Base-by-base conservation (phyloP, 2,113 vertebrate species). In the Anas platyrhynchos region DNA sequence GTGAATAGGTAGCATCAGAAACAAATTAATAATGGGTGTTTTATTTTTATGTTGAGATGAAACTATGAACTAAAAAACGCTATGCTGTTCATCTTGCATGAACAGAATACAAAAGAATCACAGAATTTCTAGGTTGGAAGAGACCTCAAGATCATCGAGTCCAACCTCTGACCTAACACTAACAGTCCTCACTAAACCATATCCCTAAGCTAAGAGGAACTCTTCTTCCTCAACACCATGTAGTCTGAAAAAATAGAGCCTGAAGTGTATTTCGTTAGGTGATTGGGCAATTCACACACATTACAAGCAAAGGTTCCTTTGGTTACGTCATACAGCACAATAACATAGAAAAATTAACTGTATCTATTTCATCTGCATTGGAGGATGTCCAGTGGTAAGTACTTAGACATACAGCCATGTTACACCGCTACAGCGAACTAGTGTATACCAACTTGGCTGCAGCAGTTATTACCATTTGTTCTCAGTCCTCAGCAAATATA, bases 191-290 rank as follows among this genome's bases (percentile, higher is more conserved):
- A 34, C 34, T 34, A 34, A 34, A 34, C 34, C 34, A 34, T 34
- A 34, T 34, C 34, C 34, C 34, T 34, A 34, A 34, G 34, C 34
- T 34, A 34, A 68, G 21, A 46, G 32, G 66, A 13, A 43, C 52
- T 26, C 27, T 58, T 23, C 9, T 50, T 25, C 13, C 8, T 3
- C 0, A 1, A 14, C 9, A 6, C 6, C 18, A 25, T 62, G 25
- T 54, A 69, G 80, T 43, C 32, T 29, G 18, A 38, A 50, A 50
- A 54, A 50, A 88, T 26, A 52, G 6, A 36, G 2, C 63, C 48
- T 46, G 6, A 68, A 32, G 34, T 13, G 7, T 68, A 34, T 29
- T 68, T 78, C 29, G 48, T 68, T 54, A 68, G 10, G 43, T 48
- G 11, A 52, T 0, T 32, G 13, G 14, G 29, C 15, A 88, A 22